A percentile compares a stretch with the other conserved stretches of the same genome.
These are phyloP conservation scores for Motacilla tschutschensis DNA, from an alignment of 2,113 vertebrate species.

Conservation along the genomic window DNA sequence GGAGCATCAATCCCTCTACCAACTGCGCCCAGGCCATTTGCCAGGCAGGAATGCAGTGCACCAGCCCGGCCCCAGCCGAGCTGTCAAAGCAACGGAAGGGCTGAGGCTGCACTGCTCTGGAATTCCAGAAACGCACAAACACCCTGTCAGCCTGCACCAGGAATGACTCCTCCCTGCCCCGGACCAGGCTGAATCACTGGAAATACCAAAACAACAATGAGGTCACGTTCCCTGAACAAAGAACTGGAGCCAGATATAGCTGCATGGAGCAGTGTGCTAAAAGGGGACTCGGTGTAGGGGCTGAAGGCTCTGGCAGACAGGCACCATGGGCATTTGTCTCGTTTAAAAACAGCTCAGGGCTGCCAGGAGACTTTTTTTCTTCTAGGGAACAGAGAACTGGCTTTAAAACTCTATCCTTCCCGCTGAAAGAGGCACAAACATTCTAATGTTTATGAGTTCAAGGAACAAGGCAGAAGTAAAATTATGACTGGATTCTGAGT, in stretches of 20 bases:
- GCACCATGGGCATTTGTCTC: conserved; percentile 30
- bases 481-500: not conserved
- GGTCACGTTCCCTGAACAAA: conserved; percentile 43
- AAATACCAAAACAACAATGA: conserved; percentile 65
- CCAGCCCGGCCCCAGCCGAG: not conserved
- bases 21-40: not conserved
- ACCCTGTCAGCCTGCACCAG: conserved; percentile 16
- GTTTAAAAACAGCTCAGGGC: conserved; percentile 35
- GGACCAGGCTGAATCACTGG: conserved; percentile 55
- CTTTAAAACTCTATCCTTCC: not conserved
- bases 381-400: not conserved
- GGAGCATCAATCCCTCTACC: not conserved
- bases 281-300: not conserved
- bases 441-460: not conserved
- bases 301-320: conserved; percentile 34
- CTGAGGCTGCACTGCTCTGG: conserved; percentile 35
- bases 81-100: conserved; percentile 59
- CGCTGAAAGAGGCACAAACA: not conserved
- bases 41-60: not conserved
- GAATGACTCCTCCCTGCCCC: conserved; percentile 51
- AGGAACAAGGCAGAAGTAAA: not conserved
- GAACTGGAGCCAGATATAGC: conserved; percentile 35
- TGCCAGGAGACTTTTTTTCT: not conserved
- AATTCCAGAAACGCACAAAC: conserved; percentile 51
- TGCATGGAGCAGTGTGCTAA: not conserved